Base-by-base conservation (phyloP, 2,113 vertebrate species). In the Psettodes erumei region DNA sequence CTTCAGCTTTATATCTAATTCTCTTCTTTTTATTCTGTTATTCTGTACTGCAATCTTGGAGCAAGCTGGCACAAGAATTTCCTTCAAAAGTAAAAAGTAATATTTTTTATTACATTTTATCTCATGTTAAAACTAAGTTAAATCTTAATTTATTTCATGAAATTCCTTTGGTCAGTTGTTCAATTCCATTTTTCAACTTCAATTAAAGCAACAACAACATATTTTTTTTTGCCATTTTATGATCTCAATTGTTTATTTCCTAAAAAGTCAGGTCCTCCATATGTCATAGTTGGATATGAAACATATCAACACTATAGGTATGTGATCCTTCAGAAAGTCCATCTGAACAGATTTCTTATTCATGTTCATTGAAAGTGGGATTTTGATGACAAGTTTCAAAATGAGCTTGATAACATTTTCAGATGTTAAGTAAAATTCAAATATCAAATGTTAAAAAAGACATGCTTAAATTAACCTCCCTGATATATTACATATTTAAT, bases 221-320 rank as follows among this genome's bases (percentile, higher is more conserved):
- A n/a, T n/a, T n/a, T n/a, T n/a, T n/a, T n/a, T n/a, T n/a, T n/a
- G n/a, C n/a, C n/a, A n/a, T 45, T 47, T 19, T n/a, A 3, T 47
- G 21, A 47, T 47, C n/a, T 47, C 45, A 47, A 61, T 9, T 40
- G 35, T 40, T 42, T 61, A 28, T 43, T 61, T 67, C 43, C 28
- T 28, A 40, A 9, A 68, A 56, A 56, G 6, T 42, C 65, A 68
- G n/a, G 25, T 33, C 11, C 37, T 55, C 27, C 12, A 23, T n/a
- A 50, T n/a, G 9, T 23, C 25, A 28, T n/a, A n/a, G n/a, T n/a
- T n/a, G n/a, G 63, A 28, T 13, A n/a, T 38, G 33, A 67, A 25
- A 66, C n/a, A 66, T 18, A 33, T 55, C n/a, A 15, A 55, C 13
- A 19, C 28, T 55, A n/a, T 33, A 32, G 33, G 45, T 47, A 47